phyloP scores from a whole-genome alignment of 2,113 vertebrate genomes.

The Uropsilus gracilis region DNA sequence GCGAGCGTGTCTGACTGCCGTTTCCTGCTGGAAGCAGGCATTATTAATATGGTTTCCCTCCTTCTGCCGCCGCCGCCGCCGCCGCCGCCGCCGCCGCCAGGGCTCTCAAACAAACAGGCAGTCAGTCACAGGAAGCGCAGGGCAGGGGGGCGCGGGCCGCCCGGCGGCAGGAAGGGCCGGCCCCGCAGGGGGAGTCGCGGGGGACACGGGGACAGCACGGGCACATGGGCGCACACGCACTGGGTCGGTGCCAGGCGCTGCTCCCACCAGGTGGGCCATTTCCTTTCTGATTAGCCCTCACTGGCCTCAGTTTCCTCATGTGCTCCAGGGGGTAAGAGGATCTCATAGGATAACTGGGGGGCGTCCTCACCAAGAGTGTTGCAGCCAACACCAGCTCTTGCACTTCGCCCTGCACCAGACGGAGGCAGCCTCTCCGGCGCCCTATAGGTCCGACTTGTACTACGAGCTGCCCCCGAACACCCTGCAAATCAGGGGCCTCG shows the following conservation, averaged over 20 bases:
- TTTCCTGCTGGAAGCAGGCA: slow-evolving; percentile 75
- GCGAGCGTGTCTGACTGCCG: slow-evolving; percentile 76
- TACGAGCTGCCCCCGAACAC: neutral
- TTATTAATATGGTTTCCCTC: slow-evolving; percentile 77
- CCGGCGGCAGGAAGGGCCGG: slow-evolving; percentile 64
- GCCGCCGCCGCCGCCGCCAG: slow-evolving; percentile 21
- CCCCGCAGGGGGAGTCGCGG: slow-evolving; percentile 24
- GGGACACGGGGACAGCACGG: neutral
- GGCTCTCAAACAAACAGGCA: slow-evolving; percentile 70
- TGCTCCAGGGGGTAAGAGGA: neutral
- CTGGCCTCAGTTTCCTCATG: slow-evolving; percentile 9
- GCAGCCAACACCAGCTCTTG: neutral
- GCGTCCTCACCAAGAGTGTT: neutral
- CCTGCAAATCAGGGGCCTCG: too few relatives aligned
- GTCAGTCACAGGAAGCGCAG: slow-evolving; percentile 69
- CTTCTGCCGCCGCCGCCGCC: slow-evolving; percentile 43
- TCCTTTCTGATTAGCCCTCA: slow-evolving; percentile 17
- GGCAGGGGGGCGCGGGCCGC: slow-evolving; percentile 46
- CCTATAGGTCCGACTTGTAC: too few relatives aligned
- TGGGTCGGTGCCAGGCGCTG: neutral
- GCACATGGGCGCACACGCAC: slow-evolving; percentile 5
- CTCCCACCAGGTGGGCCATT: neutral
- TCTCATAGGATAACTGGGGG: too few relatives aligned
- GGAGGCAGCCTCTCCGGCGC: too few relatives aligned
- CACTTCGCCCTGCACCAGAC: neutral